Base-by-base conservation (phyloP, 2,113 vertebrate genomes). In the Phalacrocorax brasilianus region DNA sequence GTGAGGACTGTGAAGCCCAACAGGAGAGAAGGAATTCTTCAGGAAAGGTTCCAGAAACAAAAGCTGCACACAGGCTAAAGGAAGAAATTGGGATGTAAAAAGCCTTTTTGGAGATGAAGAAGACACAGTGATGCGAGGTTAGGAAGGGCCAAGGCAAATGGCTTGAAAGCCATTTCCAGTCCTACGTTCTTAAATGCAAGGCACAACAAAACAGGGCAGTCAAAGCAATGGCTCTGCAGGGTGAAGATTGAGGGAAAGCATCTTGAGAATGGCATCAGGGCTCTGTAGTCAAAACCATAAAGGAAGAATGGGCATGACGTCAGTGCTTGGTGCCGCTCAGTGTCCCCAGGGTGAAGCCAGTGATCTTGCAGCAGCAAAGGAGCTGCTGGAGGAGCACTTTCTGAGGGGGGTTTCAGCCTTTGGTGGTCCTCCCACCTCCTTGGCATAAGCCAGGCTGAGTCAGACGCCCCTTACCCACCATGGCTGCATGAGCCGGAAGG, bases 201-300 rank as follows among this genome's bases (percentile, higher is more conserved):
- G 42, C 38, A 58, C 12, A 47, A 66, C 5, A 11, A 59, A 92
- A 82, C 0, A 0, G 33, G 66, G 32, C 45, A 94, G 93, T 47
- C 80, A 93, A 93, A 96, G 77, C 59, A 89, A 71, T 5, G 28
- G 55, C 73, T 72, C 70, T 6, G 1, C 5, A 2, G 74, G 82
- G 70, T 84, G 72, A 89, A 75, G 87, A 85, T 78, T n/a, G 90
- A 95, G 53, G 79, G 45, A 88, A 93, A 93, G 52, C 68, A 89
- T 93, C 53, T 75, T 8, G 7, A 75, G 94, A 89, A 92, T 62
- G 58, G 55, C 61, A 75, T 15, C 19, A 1, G 26, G 65, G 49
- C 45, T 88, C 88, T 78, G 63, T 80, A 93, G 93, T 85, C 85
- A 97, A 86, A 95, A 94, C 53, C 58, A 53, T 45, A 82, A 92